Conservation (phyloP, 2,113 vertebrate species). For the Pygoscelis adeliae region DNA sequence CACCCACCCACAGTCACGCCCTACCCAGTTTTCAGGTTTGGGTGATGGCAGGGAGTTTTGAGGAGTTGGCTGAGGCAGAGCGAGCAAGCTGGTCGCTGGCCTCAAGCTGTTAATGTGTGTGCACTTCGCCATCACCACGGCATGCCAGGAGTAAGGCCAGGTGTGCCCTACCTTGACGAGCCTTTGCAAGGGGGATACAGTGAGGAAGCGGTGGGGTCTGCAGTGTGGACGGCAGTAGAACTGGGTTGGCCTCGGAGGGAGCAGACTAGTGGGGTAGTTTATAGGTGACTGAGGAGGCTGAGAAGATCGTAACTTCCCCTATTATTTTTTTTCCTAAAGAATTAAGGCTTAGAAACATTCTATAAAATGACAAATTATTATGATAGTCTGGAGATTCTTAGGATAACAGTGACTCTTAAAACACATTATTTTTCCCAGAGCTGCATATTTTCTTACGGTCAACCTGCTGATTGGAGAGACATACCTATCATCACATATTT, state of each 20-base stretch:
- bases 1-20: not conserved
- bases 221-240: not conserved
- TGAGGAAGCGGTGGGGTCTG: not conserved
- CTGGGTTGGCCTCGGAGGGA: not conserved
- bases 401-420: not conserved
- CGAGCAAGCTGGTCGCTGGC: not conserved
- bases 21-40: not conserved
- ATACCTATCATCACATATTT: not conserved
- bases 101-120: not conserved
- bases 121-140: fast-evolving
- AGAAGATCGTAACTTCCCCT: not conserved
- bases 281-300: not conserved
- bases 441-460: not conserved
- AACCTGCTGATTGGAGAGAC: not conserved
- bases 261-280: not conserved
- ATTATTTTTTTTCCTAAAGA: not conserved
- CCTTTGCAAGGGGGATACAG: not conserved
- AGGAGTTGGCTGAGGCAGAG: not conserved
- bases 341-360: not conserved
- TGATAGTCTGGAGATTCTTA: not conserved
- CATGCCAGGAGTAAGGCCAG: not conserved
- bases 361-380: not conserved
- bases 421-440: not conserved
- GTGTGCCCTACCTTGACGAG: not conserved
- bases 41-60: not conserved